Percentiles rank a stretch among this genome's conserved stretches.
Evolutionary conservation across 2,797 vertebrate species (phyloP).

Genomic region (Strix occidentalis): DNA sequence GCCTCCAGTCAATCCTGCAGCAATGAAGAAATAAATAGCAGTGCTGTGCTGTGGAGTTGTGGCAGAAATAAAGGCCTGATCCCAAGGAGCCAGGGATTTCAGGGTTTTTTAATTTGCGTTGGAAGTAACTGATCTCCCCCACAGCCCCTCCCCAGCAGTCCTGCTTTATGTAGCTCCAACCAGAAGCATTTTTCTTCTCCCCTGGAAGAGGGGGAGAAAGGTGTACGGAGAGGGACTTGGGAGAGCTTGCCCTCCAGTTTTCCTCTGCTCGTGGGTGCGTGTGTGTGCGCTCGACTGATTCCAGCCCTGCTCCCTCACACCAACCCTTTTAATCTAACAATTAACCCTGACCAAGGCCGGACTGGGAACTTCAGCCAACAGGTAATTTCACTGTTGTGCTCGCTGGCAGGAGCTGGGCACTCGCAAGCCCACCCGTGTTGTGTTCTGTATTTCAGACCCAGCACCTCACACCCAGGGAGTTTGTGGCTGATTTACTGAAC

Average conservation of each 20-base stretch:
- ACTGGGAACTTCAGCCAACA: fast-evolving
- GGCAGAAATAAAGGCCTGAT: not conserved
- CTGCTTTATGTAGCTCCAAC: not conserved
- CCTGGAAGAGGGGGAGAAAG: no score
- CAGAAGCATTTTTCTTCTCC: not conserved
- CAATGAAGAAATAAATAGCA: no score
- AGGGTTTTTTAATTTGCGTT: not conserved
- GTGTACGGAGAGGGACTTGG: no score
- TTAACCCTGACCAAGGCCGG: no score
- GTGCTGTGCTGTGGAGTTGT: not conserved
- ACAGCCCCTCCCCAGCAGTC: no score
- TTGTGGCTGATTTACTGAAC: constrained; percentile 66
- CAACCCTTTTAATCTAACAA: not conserved
- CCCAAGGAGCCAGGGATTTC: not conserved
- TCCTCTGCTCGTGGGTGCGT: not conserved
- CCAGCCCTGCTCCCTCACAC: not conserved
- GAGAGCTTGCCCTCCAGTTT: not conserved
- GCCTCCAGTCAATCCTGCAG: not conserved
- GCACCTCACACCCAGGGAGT: constrained; percentile 60
- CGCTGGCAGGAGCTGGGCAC: no score
- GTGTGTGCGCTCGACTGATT: no score
- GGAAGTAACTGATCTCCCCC: not conserved
- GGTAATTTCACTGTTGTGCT: not conserved
- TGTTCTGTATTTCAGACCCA: constrained; percentile 28
- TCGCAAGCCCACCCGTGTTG: no score